These are phyloP conservation scores for Rachycentron canadum DNA, from an alignment of 2,797 vertebrate genomes.

Conservation along the genomic window DNA sequence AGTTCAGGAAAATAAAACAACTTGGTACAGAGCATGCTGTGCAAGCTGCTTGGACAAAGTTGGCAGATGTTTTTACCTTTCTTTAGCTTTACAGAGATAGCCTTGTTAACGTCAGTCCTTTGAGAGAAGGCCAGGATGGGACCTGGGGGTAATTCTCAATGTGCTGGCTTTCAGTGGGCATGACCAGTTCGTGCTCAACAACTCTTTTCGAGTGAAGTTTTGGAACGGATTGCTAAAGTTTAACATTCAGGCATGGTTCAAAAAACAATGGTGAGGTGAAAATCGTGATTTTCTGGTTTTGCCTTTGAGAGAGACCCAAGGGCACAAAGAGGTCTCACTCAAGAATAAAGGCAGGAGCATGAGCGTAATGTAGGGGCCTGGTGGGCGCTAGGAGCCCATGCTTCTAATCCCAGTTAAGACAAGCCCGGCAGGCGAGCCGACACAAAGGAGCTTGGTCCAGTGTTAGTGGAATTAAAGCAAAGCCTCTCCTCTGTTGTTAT, in stretches of 20 bases:
- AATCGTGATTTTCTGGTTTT: constrained; percentile 23
- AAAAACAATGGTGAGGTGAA: background rate
- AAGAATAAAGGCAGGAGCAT: constrained; percentile 29
- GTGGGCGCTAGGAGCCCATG: constrained; percentile 37
- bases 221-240: background rate
- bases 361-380: constrained; percentile 40
- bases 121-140: background rate
- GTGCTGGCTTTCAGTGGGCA: background rate
- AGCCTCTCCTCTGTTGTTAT: constrained; percentile 82
- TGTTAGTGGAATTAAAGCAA: constrained; percentile 82
- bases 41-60: background rate
- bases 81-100: background rate
- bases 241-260: constrained; percentile 1
- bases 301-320: constrained; percentile 22
- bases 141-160: background rate
- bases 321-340: constrained; percentile 33
- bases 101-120: background rate
- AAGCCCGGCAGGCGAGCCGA: constrained; percentile 65
- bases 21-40: background rate
- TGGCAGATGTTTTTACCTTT: background rate
- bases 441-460: constrained; percentile 79
- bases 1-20: background rate
- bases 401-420: constrained; percentile 82
- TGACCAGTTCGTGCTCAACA: constrained; percentile 2
- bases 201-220: background rate